phyloP scores from a whole-genome alignment of 2,113 vertebrate species.

The Stigmatopora argus region DNA sequence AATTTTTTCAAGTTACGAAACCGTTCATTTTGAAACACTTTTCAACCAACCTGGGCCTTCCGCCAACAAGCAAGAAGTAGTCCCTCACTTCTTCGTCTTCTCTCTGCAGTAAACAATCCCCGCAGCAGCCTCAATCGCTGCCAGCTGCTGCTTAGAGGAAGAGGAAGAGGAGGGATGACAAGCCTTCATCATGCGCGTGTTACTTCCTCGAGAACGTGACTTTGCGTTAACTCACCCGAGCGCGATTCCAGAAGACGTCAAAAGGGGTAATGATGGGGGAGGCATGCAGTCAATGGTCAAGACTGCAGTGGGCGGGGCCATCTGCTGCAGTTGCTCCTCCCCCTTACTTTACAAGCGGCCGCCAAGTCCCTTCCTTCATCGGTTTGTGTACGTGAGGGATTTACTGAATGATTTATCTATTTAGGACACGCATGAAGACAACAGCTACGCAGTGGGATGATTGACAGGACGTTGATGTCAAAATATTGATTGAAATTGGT shows the following conservation, averaged over 20 bases:
- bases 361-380: neutral
- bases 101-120: slow-evolving; percentile 4
- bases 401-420: neutral
- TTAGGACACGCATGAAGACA: neutral
- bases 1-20: neutral
- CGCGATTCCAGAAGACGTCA: slow-evolving; percentile 1
- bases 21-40: too few species aligned
- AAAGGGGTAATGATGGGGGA: neutral
- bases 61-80: neutral
- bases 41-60: slow-evolving; percentile 3
- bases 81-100: neutral
- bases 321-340: neutral
- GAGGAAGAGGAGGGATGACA: slow-evolving; percentile 3
- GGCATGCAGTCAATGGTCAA: slow-evolving; percentile 33
- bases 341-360: neutral
- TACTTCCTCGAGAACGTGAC: neutral
- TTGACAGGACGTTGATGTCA: neutral
- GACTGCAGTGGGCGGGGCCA: slow-evolving; percentile 28
- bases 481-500: neutral
- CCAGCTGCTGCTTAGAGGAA: slow-evolving; percentile 4
- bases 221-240: slow-evolving; percentile 35
- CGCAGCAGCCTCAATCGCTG: neutral
- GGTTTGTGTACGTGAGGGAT: neutral
- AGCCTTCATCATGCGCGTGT: neutral
- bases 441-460: neutral